Conservation (phyloP, 2,797 vertebrate species). For the Percopsis omiscomaycus region DNA sequence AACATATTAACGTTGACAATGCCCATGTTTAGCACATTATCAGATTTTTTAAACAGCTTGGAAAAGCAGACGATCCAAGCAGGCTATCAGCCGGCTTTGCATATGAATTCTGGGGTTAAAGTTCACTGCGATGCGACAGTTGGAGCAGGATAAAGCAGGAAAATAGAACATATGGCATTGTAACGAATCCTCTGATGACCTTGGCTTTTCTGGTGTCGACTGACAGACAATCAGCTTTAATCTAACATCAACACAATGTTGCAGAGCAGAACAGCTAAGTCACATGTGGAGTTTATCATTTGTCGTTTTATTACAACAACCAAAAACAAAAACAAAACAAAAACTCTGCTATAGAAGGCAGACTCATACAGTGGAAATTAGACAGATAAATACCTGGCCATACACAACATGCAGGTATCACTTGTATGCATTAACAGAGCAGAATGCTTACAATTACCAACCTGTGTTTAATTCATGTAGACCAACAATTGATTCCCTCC, state of each 20-base stretch:
- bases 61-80: not conserved
- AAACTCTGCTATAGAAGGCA: constrained; percentile 40
- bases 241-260: not conserved
- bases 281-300: constrained; percentile 16
- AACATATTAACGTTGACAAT: no score
- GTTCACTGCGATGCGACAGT: constrained; percentile 61
- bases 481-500: constrained; percentile 2
- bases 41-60: not conserved
- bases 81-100: constrained; percentile 46
- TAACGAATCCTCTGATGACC: constrained; percentile 54
- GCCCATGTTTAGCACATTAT: not conserved
- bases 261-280: not conserved
- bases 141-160: constrained; percentile 49
- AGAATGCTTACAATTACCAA: constrained; percentile 23
- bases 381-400: constrained; percentile 32
- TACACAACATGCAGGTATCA: constrained; percentile 30
- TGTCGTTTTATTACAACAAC: constrained; percentile 65
- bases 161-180: constrained; percentile 62
- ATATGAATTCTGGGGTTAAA: constrained; percentile 55
- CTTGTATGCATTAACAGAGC: constrained; percentile 37
- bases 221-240: constrained; percentile 19
- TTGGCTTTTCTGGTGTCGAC: constrained; percentile 27
- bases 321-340: constrained; percentile 61
- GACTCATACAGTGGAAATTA: constrained; percentile 50
- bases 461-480: constrained; percentile 8